These are phyloP conservation scores for Lontra canadensis DNA, from an alignment of 2,113 vertebrate genomes.

Conservation along the genomic window DNA sequence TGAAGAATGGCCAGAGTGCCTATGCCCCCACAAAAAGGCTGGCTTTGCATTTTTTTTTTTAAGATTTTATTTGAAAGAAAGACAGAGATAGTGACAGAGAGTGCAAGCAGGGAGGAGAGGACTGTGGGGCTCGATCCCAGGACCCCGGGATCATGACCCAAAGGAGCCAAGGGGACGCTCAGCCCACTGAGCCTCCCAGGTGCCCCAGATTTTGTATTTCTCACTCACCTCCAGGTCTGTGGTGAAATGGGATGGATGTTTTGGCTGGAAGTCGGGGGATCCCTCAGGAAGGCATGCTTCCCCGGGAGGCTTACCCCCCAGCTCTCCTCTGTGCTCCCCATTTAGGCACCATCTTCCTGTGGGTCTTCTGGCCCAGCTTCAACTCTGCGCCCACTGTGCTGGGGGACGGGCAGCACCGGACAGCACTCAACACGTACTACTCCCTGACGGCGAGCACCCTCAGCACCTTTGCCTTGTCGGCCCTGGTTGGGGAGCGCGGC, in stretches of 20 bases:
- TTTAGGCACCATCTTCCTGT: constrained; percentile 93
- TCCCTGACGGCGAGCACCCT: constrained; percentile 90
- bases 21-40: background rate
- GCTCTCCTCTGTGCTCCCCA: background rate
- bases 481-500: constrained; percentile 85
- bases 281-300: background rate
- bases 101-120: no score
- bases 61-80: no score
- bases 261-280: background rate
- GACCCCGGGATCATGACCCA: no score
- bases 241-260: background rate
- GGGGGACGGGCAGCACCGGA: constrained; percentile 88
- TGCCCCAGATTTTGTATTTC: background rate
- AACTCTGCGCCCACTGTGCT: constrained; percentile 86
- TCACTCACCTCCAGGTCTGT: background rate
- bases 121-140: no score
- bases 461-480: constrained; percentile 86
- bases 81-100: no score
- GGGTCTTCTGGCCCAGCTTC: constrained; percentile 98
- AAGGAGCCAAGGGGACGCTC: no score
- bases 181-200: no score
- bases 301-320: background rate
- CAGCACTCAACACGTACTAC: constrained; percentile 93
- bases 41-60: background rate
- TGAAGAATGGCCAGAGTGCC: background rate